phyloP scores from a whole-genome alignment of 1,140 invertebrate species.

The Panonychus citri region DNA sequence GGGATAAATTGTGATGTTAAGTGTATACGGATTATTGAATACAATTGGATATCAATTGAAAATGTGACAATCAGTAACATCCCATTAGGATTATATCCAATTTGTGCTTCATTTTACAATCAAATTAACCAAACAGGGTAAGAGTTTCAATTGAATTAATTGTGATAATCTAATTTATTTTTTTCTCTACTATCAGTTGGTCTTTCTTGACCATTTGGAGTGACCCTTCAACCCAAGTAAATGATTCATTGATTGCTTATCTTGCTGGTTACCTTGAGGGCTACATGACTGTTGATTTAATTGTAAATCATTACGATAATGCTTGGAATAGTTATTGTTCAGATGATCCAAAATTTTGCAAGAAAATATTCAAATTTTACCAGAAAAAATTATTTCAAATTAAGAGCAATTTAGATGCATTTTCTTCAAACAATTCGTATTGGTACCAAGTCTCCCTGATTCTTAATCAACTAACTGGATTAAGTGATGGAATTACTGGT shows the following conservation, averaged over 20 bases:
- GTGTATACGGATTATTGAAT: too few relatives aligned
- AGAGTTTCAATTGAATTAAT: background rate
- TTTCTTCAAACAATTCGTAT: constrained; percentile 33
- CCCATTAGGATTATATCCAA: background rate
- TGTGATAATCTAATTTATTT: background rate
- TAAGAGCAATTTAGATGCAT: constrained; percentile 29
- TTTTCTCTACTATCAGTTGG: constrained; percentile 29
- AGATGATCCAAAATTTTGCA: constrained; percentile 37
- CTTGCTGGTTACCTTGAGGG: constrained; percentile 65
- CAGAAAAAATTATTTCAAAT: constrained; percentile 37
- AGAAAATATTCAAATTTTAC: constrained; percentile 38
- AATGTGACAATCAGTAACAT: too few relatives aligned
- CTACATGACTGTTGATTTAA: constrained; percentile 49
- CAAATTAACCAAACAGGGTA: background rate
- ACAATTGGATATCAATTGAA: too few relatives aligned
- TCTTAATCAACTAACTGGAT: constrained; percentile 26
- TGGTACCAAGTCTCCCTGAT: constrained; percentile 45
- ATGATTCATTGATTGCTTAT: constrained; percentile 46
- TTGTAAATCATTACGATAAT: constrained; percentile 53
- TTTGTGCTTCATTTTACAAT: constrained; percentile 2
- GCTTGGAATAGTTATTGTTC: constrained; percentile 43
- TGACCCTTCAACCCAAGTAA: constrained; percentile 31
- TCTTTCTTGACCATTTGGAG: constrained; percentile 51
- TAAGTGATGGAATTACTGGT: constrained; percentile 25
- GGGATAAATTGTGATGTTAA: too few relatives aligned